Conservation (phyloP, 2,888 invertebrate genomes). For the Ormyrus labotus region DNA sequence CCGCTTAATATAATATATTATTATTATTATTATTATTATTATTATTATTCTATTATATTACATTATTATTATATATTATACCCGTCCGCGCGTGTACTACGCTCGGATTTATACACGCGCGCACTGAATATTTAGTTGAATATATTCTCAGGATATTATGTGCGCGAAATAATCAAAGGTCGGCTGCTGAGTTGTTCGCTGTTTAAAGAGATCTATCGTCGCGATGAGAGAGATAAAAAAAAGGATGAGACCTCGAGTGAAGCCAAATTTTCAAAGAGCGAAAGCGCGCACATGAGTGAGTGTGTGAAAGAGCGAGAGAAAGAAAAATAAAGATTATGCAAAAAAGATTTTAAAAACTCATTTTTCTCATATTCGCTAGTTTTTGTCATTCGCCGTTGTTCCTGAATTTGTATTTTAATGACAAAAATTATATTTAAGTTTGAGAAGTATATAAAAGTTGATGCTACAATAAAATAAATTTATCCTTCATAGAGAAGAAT, state of each 20-base stretch:
- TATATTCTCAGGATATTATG: conserved; percentile 52
- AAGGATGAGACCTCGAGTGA: not conserved
- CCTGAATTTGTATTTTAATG: conserved; percentile 59
- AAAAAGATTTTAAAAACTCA: conserved; percentile 12
- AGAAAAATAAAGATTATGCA: conserved; percentile 41
- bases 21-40: conserved; percentile 28
- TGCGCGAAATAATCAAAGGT: conserved; percentile 47
- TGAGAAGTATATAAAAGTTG: conserved; percentile 59
- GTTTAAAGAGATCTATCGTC: conserved; percentile 37
- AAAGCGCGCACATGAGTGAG: conserved; percentile 25
- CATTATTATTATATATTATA: conserved; percentile 38
- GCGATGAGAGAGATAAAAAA: conserved; percentile 14
- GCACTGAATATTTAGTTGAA: conserved; percentile 45
- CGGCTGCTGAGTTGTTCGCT: conserved; percentile 41
- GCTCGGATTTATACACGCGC: not conserved
- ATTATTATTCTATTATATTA: conserved; percentile 15
- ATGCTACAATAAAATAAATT: conserved; percentile 57
- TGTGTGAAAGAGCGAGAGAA: conserved; percentile 40
- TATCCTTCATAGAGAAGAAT: conserved; percentile 25
- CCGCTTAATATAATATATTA: conserved; percentile 58
- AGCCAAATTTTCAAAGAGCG: not conserved
- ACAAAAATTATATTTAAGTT: conserved; percentile 58
- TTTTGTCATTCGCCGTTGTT: conserved; percentile 57
- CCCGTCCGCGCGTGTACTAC: conserved; percentile 16
- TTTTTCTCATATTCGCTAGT: conserved; percentile 56